Percentiles rank a stretch among this genome's conserved stretches.
Conservation (phyloP, 2,113 vertebrate species). For the Aphelocoma coerulescens region DNA sequence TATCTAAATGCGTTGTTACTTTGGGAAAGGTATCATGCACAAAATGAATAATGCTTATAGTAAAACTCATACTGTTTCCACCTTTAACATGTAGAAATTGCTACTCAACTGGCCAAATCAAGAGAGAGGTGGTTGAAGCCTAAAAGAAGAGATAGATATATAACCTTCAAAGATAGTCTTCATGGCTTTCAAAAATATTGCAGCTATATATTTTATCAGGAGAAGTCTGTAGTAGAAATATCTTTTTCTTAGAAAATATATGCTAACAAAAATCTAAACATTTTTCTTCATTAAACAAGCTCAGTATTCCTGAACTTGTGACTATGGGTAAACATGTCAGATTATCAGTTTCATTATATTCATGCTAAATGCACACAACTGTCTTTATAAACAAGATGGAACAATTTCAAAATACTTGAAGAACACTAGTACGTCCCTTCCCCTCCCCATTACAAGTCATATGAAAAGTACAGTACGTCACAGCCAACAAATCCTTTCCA, state of each 20-base stretch:
- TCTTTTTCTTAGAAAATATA: not conserved
- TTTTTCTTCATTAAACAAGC: not conserved
- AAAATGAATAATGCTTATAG: slow-evolving; percentile 47
- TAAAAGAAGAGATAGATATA: slow-evolving; percentile 60
- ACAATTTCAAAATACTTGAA: not conserved
- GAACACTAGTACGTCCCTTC: not conserved
- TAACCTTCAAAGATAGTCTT: slow-evolving; percentile 45
- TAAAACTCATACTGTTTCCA: slow-evolving; percentile 52
- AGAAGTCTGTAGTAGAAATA: not conserved
- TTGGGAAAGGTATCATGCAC: slow-evolving; percentile 42
- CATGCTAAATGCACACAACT: not conserved
- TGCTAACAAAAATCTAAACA: not conserved
- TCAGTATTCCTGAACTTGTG: not conserved
- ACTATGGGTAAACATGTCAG: not conserved
- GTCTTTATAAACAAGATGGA: not conserved
- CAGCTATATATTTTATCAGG: slow-evolving; percentile 1
- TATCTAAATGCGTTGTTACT: slow-evolving; percentile 17
- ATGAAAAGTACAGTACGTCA: not conserved
- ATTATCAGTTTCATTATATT: not conserved
- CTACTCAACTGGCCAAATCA: slow-evolving; percentile 52
- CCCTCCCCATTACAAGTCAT: not conserved
- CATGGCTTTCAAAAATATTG: slow-evolving; percentile 9
- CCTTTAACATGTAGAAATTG: slow-evolving; percentile 58
- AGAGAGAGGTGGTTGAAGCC: slow-evolving; percentile 44
- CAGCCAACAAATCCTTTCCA: not conserved